A percentile compares a stretch with the other conserved stretches of the same genome.
These are phyloP conservation scores for Octonoba sinensis DNA, from an alignment of 2,888 invertebrate genomes.

Conservation along the genomic window DNA sequence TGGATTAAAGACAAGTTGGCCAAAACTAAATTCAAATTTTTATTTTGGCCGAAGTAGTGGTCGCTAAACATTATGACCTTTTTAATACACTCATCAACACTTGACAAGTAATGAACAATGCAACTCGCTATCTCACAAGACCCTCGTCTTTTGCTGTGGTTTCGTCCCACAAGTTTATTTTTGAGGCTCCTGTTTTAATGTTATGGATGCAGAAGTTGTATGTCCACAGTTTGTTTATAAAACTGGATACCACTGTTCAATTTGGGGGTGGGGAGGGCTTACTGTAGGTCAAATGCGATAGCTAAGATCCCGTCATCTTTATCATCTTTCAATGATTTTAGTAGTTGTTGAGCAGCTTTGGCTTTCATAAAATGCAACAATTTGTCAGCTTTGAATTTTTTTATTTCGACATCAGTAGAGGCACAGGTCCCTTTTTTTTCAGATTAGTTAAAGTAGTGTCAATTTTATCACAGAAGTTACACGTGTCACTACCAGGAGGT, in stretches of 20 bases:
- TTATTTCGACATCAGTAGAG: neutral
- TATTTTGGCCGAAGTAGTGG: conserved; percentile 6
- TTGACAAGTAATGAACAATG: conserved; percentile 6
- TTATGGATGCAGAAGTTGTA: conserved; percentile 15
- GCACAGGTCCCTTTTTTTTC: neutral
- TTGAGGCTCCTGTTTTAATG: conserved; percentile 12
- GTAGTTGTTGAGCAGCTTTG: neutral
- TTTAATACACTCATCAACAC: too few species aligned
- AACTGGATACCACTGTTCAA: conserved; percentile 4
- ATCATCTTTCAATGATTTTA: neutral
- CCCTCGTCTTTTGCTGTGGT: conserved; percentile 1
- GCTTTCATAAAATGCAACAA: neutral
- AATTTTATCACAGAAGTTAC: neutral
- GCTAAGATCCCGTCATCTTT: neutral
- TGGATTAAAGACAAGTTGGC: conserved; percentile 5
- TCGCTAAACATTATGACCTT: conserved; percentile 2
- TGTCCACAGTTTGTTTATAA: conserved; percentile 10
- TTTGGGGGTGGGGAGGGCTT: conserved; percentile 7
- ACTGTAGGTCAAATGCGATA: conserved; percentile 2
- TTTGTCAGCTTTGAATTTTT: neutral
- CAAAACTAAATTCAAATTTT: conserved; percentile 1
- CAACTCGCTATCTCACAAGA: conserved; percentile 12
- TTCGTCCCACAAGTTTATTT: conserved; percentile 4
- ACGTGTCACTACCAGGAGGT: neutral
- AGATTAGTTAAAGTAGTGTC: neutral